Base-by-base conservation (phyloP, 2,888 invertebrate genomes). In the Caradrina kadenii region DNA sequence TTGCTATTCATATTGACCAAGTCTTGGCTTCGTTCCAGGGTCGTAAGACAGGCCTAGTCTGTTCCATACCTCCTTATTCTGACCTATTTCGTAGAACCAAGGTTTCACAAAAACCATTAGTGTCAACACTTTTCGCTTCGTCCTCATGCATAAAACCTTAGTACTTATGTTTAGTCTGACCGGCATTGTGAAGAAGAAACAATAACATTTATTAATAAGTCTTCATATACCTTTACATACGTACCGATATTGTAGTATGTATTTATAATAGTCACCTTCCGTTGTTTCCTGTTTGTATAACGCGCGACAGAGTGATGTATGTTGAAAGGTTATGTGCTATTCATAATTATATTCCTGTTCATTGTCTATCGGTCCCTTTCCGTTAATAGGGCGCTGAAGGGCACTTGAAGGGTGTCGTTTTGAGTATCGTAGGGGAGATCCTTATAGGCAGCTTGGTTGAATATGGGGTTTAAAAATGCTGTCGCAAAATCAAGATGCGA, bases 141-240 rank as follows among this genome's bases (percentile, higher is more conserved):
- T 19, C 21, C 6, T 21, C 13, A 15, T 53, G 15, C 7, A 61
- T 42, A 35, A 50, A 35, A 49, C 54, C 17, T 22, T 39, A 55
- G 35, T 63, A 17, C 15, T 45, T 45, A 58, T 53, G 21, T 50
- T 54, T 21, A 59, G 56, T 64, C 50, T 64, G 35, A 3, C 17
- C 13, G 17, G 48, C 52, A 65, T 65, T 65, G 59, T 76, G 49
- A 59, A 80, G 80, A 65, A 59, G 49, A 80, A 63, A 80, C 76
- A 77, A 77, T 69, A 69, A 65, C 69, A 64, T 58, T 73, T 19
- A 45, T 56, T 63, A 55, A 54, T 59, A 54, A 22, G n/a, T 45
- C 48, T 65, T 35, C 3, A 62, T 45, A 60, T 26, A 80, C 15
- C 26, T 60, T 22, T 58, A 49, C 6, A 11, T 21, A 49, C 19